Evolutionary conservation across 2,797 vertebrate genomes (phyloP).

Genomic region (Ispidina picta): DNA sequence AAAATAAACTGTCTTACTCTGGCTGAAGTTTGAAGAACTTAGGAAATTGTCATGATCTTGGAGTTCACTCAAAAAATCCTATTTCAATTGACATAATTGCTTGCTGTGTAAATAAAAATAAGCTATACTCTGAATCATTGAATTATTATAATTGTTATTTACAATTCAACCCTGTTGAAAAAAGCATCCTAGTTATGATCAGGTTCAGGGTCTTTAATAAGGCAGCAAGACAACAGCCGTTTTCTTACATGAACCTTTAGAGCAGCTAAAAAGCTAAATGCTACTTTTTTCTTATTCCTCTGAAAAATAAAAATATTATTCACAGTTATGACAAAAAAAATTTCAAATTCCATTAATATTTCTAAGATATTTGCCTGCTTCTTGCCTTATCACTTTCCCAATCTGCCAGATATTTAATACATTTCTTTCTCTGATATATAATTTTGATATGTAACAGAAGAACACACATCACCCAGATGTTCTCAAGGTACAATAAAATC

Average conservation of each 20-base stretch:
- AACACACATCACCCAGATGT: constrained; percentile 23
- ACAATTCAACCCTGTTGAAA: constrained; percentile 3
- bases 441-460: constrained; percentile 23
- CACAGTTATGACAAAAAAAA: background rate
- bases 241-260: background rate
- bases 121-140: background rate
- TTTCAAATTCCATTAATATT: background rate
- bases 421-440: constrained; percentile 44
- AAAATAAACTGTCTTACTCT: background rate
- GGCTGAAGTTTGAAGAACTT: background rate
- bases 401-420: constrained; percentile 3
- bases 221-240: background rate
- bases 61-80: background rate
- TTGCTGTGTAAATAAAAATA: background rate
- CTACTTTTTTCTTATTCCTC: background rate
- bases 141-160: background rate
- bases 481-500: constrained; percentile 45
- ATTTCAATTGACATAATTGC: background rate
- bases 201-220: background rate
- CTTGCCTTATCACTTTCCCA: background rate
- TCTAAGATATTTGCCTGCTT: background rate
- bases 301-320: background rate
- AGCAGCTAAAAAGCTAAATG: background rate
- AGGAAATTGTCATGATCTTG: background rate
- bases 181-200: background rate